Evolutionary conservation across 30 jellyfish, hydroid and myxozoan species (phyloP), one percentile per base, ranked within the genome.

Genomic region (Cassiopea xamachana): DNA sequence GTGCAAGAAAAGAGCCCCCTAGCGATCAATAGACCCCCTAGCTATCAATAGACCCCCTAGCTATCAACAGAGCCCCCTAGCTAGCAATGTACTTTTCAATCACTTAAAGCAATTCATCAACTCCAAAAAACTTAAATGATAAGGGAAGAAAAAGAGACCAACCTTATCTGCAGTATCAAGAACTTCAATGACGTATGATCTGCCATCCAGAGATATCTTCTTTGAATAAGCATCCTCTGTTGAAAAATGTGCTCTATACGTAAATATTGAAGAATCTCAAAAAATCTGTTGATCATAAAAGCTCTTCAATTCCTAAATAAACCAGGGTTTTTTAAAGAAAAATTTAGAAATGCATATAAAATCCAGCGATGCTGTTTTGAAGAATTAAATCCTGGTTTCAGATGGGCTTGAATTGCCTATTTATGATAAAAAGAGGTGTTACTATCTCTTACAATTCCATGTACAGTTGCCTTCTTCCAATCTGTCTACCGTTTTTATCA

Each of bases 91-190:
- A 51, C 4, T 2, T 51, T 9, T 51, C n/a, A 9, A 51, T 51
- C 8, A 51, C 8, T 51, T 51, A 4, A 51, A 51, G 9, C 4
- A 9, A 51, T 51, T 9, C 64, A 51, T 51, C 64, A 51, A 51
- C 64, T 51, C 9, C 4, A 51, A 51, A 9, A n/a, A n/a, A n/a
- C n/a, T n/a, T n/a, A n/a, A n/a, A n/a, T n/a, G n/a, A n/a, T n/a
- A n/a, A n/a, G n/a, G n/a, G n/a, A n/a, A 51, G 18, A 1, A 49
- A 79, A 3, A 71, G 14, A 43, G n/a, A 43, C 88, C 48, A 58
- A 91, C 97, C 84, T 84, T 77, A 7, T 83, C 90, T 27, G 97
- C 93, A 6, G 97, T 91, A 71, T 91, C 97, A 46, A 91, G 82
- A 39, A 91, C 91, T 48, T 91, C 97, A 46, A 91, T 75, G 1